Percentiles rank a stretch among this genome's conserved stretches.
Conservation (phyloP, 2,113 vertebrate species). For the Acinonyx jubatus region DNA sequence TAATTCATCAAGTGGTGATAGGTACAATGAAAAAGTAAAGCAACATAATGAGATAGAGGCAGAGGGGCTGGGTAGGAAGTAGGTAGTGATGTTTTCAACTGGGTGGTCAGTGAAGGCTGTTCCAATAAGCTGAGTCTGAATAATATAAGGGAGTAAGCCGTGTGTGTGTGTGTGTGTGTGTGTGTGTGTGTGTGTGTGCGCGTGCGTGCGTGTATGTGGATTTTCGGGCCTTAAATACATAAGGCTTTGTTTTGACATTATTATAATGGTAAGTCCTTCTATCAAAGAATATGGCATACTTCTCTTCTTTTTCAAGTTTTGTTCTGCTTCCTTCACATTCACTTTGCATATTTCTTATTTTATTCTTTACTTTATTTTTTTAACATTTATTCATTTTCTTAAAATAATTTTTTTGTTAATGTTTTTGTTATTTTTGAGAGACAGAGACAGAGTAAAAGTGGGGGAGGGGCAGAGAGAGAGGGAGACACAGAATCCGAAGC, state of each 20-base stretch:
- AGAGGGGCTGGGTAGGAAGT: background rate
- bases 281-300: background rate
- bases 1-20: background rate
- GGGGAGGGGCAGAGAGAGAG: no score
- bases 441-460: no score
- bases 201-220: accelerated
- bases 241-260: background rate
- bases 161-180: no score
- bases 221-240: no score
- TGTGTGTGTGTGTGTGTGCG: no score
- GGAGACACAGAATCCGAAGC: no score
- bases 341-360: conserved; percentile 23
- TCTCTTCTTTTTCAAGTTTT: conserved; percentile 18
- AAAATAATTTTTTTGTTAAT: no score
- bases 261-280: background rate
- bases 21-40: background rate
- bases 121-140: background rate
- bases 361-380: background rate
- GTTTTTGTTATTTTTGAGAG: no score
- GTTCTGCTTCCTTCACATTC: background rate
- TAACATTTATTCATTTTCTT: no score
- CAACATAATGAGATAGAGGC: background rate
- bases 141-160: background rate
- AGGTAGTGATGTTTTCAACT: background rate
- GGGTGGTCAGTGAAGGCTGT: background rate